Base-by-base conservation (phyloP, 2,113 vertebrate genomes). In the Irena cyanogastra region DNA sequence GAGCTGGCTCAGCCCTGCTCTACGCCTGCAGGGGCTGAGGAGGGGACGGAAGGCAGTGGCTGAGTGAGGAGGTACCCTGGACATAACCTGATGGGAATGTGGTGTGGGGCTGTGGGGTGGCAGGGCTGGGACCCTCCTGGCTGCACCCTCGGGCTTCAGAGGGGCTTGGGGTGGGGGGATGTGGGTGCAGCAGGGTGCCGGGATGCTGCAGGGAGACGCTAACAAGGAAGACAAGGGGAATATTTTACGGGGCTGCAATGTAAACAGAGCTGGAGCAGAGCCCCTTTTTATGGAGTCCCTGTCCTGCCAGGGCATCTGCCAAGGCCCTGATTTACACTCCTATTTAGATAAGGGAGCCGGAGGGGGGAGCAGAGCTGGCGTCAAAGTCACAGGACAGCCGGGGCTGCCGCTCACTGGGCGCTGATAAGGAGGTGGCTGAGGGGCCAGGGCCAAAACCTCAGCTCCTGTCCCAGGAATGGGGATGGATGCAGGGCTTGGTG, bases 311-410 rank as follows among this genome's bases (percentile, higher is more conserved):
- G 98, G 94, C 93, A 98, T 98, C 97, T 98, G 98, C 98, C 99
- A 98, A 94, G 88, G 92, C 94, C 97, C 92, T 99, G 98, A 99
- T 98, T 99, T 98, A 99, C 97, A 81, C 95, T 98, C 98, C 98
- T 99, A 99, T 99, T 99, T 99, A 99, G 99, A 99, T 99, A 99
- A 99, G 98, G 98, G 97, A 96, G 97, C 94, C 93, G 69, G 97
- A 97, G 96, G 97, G 98, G 98, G 98, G 98, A 98, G 98, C 97
- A 97, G 95, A 97, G 76, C 94, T 98, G 98, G 98, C 98, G 98
- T 98, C 98, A 98, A 98, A 98, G 98, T 99, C 98, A 98, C 96
- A 97, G 97, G 97, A 98, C 97, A 95, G 91, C 95, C 98, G 79
- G 76, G 97, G 98, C 97, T 97, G 97, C 98, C 94, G 97, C 97